Percentiles rank a stretch among this genome's conserved stretches.
phyloP scores from a whole-genome alignment of 2,888 invertebrate species.

The Odontomyia ornata region DNA sequence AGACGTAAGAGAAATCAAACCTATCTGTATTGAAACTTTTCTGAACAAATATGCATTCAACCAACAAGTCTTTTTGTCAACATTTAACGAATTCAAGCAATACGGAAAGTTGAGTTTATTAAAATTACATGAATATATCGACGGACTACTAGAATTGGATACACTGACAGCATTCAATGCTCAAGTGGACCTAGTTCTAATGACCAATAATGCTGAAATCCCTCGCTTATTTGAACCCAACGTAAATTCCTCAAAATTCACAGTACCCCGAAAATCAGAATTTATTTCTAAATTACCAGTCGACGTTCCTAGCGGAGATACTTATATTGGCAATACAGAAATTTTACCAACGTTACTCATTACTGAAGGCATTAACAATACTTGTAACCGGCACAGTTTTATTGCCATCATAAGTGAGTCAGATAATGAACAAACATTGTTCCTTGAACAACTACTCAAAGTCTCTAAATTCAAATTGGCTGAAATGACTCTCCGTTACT shows the following conservation, averaged over 20 bases:
- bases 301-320: not conserved
- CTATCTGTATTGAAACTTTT: no score
- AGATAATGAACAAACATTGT: not conserved
- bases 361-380: conserved; percentile 1
- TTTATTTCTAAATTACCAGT: not conserved
- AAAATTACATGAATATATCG: no score
- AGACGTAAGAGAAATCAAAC: no score
- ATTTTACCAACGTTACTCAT: conserved; percentile 1
- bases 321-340: not conserved
- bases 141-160: no score
- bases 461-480: not conserved
- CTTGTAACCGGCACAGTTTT: conserved; percentile 1
- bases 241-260: not conserved
- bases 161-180: no score
- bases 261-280: not conserved
- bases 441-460: conserved; percentile 17
- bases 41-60: no score
- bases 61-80: no score
- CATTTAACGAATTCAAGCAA: no score
- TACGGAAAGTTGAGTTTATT: no score
- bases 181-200: no score
- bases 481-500: no score
- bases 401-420: not conserved
- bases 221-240: not conserved
- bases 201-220: not conserved